Evolutionary conservation across 1,140 invertebrate species (phyloP).

Genomic region (Drosophila elegans): DNA sequence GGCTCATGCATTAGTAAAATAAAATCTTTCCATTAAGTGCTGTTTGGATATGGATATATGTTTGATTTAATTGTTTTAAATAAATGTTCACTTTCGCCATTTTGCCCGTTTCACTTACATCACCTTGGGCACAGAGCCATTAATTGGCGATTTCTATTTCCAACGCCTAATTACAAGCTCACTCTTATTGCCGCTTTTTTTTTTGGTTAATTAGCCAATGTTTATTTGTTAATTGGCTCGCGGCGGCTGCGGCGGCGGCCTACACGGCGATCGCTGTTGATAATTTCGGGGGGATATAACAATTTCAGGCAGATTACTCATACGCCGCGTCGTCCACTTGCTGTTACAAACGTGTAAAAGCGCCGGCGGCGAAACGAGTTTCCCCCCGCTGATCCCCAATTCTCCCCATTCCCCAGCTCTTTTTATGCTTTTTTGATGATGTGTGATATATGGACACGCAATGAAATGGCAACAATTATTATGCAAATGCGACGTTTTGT

Average conservation of each 20-base stretch:
- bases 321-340: constrained; percentile 62
- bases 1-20: not conserved
- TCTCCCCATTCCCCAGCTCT: not conserved
- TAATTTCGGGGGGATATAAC: constrained; percentile 14
- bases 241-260: constrained; percentile 6
- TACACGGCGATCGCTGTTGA: constrained; percentile 20
- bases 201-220: constrained; percentile 19
- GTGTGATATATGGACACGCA: constrained; percentile 80
- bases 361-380: constrained; percentile 57
- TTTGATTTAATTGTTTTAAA: not conserved
- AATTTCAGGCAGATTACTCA: constrained; percentile 57
- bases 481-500: constrained; percentile 74
- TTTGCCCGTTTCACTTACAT: not conserved
- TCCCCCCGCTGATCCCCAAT: not conserved
- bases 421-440: constrained; percentile 77
- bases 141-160: constrained; percentile 1
- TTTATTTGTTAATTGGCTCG: constrained; percentile 27
- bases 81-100: not conserved
- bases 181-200: not conserved
- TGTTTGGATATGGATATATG: not conserved
- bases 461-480: constrained; percentile 65
- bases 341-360: constrained; percentile 57
- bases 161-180: constrained; percentile 1
- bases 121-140: not conserved
- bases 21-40: not conserved